Base-by-base conservation (phyloP, 2,888 invertebrate species). In the Sceliomorpha sp. region DNA sequence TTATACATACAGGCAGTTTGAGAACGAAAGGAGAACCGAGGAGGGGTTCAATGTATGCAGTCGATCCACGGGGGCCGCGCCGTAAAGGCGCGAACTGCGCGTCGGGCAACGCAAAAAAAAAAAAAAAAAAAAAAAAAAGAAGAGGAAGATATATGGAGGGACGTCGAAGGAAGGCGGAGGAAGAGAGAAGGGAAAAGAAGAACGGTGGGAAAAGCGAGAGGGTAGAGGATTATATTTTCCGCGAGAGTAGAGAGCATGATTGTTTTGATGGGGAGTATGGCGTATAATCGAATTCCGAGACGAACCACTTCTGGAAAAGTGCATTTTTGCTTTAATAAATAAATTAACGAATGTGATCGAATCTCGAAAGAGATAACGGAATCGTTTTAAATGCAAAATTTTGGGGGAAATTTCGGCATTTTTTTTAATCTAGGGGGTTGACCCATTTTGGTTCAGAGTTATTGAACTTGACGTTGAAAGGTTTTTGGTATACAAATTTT, bases 191-290 rank as follows among this genome's bases (percentile, higher is more conserved):
- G n/a, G n/a, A n/a, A n/a, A n/a, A n/a, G 37, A 37, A 50, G 20
- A 15, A 50, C 13, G 17, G 24, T 12, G 36, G 24, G 26, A 15
- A 37, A 13, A 15, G 8, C 36, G 8, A 13, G 20, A 36, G 31
- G 20, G 9, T 8, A 4, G 44, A 14, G 47, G 32, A 48, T 36
- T 48, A 48, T 50, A 37, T 50, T 50, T 50, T 50, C 48, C 37
- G 24, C 26, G 37, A 50, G 48, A 50, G 37, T 27, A 27, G 37
- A 36, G 26, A 10, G 27, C 37, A 37, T 37, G 37, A 37, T 37
- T 34, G 34, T 34, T 12, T 50, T 8, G 20, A 15, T n/a, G 20
- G 37, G 37, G 12, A 50, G 34, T 15, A 26, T 9, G 39, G 9
- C 24, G 20, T 7, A 31, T 44, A 34, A 50, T 50, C 37, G 36